Conservation (phyloP, 2,888 invertebrate genomes). For the Cordylochernes scorpioides region DNA sequence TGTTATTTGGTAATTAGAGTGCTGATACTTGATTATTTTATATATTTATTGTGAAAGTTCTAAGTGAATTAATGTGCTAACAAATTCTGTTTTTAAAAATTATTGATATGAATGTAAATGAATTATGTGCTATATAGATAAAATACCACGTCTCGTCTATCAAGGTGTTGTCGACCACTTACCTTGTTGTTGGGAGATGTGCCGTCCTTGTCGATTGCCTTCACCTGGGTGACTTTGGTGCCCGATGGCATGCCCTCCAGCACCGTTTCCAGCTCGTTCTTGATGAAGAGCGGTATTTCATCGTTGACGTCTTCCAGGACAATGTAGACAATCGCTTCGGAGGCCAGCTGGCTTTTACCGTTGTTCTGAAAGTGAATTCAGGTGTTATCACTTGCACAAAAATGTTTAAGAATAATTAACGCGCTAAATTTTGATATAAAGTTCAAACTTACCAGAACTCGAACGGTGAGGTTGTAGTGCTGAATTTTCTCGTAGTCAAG, state of each 20-base stretch:
- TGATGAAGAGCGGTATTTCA: slow-evolving; percentile 80
- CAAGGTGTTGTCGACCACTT: slow-evolving; percentile 6
- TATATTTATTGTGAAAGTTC: too few species aligned
- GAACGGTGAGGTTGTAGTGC: slow-evolving; percentile 78
- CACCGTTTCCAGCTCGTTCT: slow-evolving; percentile 79
- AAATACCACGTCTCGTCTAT: too few species aligned
- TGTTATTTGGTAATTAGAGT: too few species aligned
- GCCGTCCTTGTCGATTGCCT: slow-evolving; percentile 83
- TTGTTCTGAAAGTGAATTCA: slow-evolving; percentile 35
- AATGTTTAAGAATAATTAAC: too few species aligned
- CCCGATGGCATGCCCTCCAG: slow-evolving; percentile 80
- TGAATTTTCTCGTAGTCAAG: slow-evolving; percentile 79
- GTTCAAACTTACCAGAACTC: slow-evolving; percentile 42
- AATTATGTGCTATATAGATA: too few species aligned
- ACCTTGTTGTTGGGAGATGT: slow-evolving; percentile 75
- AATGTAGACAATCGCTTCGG: slow-evolving; percentile 74
- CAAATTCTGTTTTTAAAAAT: too few species aligned
- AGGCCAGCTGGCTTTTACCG: slow-evolving; percentile 76
- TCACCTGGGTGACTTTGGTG: slow-evolving; percentile 79
- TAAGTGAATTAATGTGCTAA: too few species aligned
- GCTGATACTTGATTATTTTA: too few species aligned
- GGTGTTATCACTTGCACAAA: not conserved
- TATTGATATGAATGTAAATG: too few species aligned
- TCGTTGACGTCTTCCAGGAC: slow-evolving; percentile 86
- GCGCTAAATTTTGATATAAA: too few species aligned